Conservation (phyloP, 2,797 vertebrate species). For the Poliocrania exsul region DNA sequence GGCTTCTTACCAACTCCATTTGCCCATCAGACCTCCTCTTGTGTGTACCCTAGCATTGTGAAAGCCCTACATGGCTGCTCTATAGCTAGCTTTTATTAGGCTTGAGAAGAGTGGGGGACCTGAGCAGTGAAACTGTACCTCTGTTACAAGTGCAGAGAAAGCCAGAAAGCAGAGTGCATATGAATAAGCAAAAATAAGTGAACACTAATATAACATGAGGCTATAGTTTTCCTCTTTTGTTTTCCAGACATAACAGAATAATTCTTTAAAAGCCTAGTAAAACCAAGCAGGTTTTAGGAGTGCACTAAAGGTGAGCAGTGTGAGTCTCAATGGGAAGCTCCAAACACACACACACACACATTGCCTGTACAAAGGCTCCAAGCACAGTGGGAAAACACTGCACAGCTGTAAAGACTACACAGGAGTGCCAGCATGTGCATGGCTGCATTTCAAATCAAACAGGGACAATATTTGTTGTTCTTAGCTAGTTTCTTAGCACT, state of each 20-base stretch:
- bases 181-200: not conserved
- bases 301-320: not conserved
- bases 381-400: not conserved
- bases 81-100: not conserved
- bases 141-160: not conserved
- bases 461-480: not conserved
- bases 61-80: not conserved
- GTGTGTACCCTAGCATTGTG: not conserved
- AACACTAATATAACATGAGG: not conserved
- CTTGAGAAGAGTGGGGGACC: not conserved
- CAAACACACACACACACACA: not conserved
- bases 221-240: not conserved
- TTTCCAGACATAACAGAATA: not conserved
- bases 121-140: not conserved
- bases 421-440: not conserved
- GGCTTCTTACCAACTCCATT: not conserved
- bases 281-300: not conserved
- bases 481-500: not conserved
- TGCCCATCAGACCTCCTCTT: not conserved
- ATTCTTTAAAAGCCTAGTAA: not conserved
- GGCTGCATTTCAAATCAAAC: conserved; percentile 23
- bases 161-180: not conserved
- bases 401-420: not conserved
- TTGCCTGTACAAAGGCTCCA: not conserved
- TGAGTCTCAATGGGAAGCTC: not conserved